Evolutionary conservation across 2,888 invertebrate genomes (phyloP).

Genomic region (Drosophila helvetica): DNA sequence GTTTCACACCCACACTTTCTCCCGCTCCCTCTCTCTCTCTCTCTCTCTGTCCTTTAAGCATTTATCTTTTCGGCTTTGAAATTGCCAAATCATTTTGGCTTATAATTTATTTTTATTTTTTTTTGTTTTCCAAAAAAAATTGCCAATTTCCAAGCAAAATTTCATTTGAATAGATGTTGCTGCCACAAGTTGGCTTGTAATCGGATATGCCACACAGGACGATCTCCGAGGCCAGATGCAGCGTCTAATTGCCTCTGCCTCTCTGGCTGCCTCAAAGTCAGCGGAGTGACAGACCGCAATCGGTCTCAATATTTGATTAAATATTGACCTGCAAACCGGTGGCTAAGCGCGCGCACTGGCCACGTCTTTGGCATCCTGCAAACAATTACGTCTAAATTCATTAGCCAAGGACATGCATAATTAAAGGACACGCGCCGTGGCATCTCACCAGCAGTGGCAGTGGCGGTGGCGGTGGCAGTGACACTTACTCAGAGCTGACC

Average conservation of each 20-base stretch:
- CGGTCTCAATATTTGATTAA: constrained; percentile 52
- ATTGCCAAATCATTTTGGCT: constrained; percentile 70
- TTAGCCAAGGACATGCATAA: constrained; percentile 54
- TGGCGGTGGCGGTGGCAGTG: constrained; percentile 21
- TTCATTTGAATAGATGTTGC: constrained; percentile 8
- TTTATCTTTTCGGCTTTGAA: constrained; percentile 69
- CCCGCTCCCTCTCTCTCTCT: neutral
- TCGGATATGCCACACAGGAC: constrained; percentile 16
- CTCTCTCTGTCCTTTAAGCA: constrained; percentile 43
- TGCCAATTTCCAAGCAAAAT: constrained; percentile 12
- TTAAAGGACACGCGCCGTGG: constrained; percentile 36
- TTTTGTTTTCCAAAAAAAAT: constrained; percentile 2
- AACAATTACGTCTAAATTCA: constrained; percentile 60
- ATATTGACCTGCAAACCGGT: constrained; percentile 49
- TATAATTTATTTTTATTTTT: constrained; percentile 9
- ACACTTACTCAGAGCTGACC: neutral
- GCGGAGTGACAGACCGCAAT: constrained; percentile 31
- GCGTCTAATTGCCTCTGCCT: constrained; percentile 11
- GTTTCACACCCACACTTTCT: neutral
- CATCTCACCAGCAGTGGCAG: constrained; percentile 11
- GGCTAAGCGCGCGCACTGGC: constrained; percentile 21
- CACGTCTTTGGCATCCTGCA: constrained; percentile 41
- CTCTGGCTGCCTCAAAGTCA: constrained; percentile 18
- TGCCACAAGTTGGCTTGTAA: neutral
- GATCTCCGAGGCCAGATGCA: neutral